Conservation (phyloP, 2,113 vertebrate species). For the Istiophorus platypterus region DNA sequence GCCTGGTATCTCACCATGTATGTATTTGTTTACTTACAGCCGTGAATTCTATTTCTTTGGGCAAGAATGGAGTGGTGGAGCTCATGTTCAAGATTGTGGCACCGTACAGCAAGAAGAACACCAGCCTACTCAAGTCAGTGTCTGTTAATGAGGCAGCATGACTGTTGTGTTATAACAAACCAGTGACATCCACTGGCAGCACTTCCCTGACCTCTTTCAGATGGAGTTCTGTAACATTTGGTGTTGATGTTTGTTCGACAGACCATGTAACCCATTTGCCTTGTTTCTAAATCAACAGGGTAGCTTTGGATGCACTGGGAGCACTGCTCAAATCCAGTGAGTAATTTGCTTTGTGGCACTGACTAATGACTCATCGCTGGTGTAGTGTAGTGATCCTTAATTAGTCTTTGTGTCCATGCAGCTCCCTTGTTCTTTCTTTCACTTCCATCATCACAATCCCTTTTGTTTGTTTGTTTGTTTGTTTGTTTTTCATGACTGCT, state of each 20-base stretch:
- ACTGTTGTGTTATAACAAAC: slow-evolving; percentile 12
- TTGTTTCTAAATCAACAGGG: slow-evolving; percentile 88
- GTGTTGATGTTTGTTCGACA: slow-evolving; percentile 14
- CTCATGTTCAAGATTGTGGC: slow-evolving; percentile 94
- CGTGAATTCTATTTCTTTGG: slow-evolving; percentile 95
- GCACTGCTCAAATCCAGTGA: slow-evolving; percentile 99
- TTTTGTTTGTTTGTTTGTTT: background rate
- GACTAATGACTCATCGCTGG: background rate
- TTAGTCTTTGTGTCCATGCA: background rate
- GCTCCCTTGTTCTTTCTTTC: background rate
- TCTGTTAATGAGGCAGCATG: background rate
- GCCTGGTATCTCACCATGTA: background rate
- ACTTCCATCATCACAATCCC: background rate
- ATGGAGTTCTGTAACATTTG: slow-evolving; percentile 12
- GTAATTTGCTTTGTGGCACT: slow-evolving; percentile 77
- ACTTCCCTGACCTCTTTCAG: background rate
- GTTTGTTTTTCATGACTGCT: background rate
- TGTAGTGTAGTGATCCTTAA: slow-evolving; percentile 13
- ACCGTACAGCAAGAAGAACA: slow-evolving; percentile 96
- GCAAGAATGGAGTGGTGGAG: slow-evolving; percentile 94
- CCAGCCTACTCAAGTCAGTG: slow-evolving; percentile 93
- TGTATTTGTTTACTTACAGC: slow-evolving; percentile 79
- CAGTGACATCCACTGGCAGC: background rate
- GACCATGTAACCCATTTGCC: slow-evolving; percentile 42
- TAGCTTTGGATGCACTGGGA: slow-evolving; percentile 96